Conservation (phyloP, 2,113 vertebrate species). For the Actinemys pallida region DNA sequence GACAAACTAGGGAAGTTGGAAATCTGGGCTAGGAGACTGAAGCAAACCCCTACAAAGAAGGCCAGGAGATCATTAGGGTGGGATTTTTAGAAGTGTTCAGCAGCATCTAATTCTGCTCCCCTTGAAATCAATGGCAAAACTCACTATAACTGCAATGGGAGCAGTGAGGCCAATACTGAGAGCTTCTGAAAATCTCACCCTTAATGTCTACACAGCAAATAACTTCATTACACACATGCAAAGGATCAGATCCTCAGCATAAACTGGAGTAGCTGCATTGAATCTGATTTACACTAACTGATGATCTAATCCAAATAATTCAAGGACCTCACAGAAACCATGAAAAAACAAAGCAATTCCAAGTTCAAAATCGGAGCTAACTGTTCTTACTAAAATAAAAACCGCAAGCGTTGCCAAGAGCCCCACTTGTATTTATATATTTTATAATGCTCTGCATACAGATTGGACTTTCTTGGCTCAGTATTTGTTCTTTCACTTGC, state of each 20-base stretch:
- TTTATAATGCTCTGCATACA: not conserved
- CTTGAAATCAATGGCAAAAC: not conserved
- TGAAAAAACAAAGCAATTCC: not conserved
- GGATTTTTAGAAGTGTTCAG: not conserved
- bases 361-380: not conserved
- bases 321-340: not conserved
- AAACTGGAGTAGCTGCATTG: not conserved
- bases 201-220: not conserved
- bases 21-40: fast-evolving
- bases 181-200: not conserved
- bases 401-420: not conserved
- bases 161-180: too few relatives aligned
- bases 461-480: not conserved
- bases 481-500: not conserved
- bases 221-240: not conserved
- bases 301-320: not conserved
- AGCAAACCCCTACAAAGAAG: too few relatives aligned
- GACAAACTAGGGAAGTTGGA: not conserved
- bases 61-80: not conserved
- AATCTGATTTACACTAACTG: not conserved
- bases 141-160: not conserved
- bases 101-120: not conserved
- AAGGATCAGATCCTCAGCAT: not conserved
- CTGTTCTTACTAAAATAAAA: not conserved
- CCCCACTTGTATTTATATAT: not conserved